Percentiles rank a stretch among this genome's conserved stretches.
These are phyloP conservation scores for Uropsilus gracilis DNA, from an alignment of 2,113 vertebrate species.

Conservation along the genomic window DNA sequence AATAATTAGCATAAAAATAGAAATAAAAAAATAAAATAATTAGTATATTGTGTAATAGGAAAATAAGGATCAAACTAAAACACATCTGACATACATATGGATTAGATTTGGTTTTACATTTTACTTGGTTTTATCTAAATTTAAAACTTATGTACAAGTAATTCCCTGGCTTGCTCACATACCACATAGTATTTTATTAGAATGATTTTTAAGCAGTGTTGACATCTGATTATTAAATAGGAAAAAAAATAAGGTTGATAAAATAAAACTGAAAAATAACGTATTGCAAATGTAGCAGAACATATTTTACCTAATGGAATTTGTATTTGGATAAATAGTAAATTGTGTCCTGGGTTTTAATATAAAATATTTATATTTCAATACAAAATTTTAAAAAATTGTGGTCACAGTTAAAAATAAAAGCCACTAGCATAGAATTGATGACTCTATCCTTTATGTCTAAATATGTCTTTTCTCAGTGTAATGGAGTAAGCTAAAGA, in stretches of 20 bases:
- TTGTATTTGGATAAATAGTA: background rate
- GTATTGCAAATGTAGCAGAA: background rate
- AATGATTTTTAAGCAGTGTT: constrained; percentile 32
- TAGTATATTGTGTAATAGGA: constrained; percentile 21
- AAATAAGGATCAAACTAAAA: constrained; percentile 36
- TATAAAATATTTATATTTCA: background rate
- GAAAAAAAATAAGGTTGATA: background rate
- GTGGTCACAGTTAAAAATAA: constrained; percentile 9
- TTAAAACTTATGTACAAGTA: background rate
- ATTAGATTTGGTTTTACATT: constrained; percentile 1
- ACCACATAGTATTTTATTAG: background rate
- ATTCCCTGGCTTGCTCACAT: constrained; percentile 8
- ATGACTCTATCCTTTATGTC: constrained; percentile 31
- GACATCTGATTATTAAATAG: background rate
- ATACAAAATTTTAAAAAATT: background rate
- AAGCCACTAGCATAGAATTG: background rate
- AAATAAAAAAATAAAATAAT: too few species aligned
- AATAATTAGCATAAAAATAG: constrained; percentile 14
- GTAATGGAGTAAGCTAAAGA: background rate
- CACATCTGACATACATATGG: background rate
- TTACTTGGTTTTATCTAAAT: constrained; percentile 40
- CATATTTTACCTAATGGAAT: constrained; percentile 18
- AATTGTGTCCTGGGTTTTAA: background rate
- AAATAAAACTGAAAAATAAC: constrained; percentile 32
- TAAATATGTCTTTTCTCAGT: constrained; percentile 40